Evolutionary conservation across 64 coral and sea anemone species (phyloP), one percentile per base, ranked within the genome.

Genomic region (Dendrophyllia cribrosa): DNA sequence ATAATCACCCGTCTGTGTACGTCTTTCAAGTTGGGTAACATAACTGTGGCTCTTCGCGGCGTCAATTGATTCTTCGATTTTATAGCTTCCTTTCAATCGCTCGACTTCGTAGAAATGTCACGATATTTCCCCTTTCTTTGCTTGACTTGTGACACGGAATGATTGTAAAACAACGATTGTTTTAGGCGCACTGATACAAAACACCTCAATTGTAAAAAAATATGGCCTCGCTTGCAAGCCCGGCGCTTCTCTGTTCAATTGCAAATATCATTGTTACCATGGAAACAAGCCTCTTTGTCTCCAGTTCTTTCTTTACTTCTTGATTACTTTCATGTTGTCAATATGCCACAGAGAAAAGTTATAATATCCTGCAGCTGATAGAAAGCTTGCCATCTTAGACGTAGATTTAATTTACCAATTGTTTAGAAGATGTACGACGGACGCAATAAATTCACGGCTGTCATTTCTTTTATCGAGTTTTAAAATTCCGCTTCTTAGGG

Each of bases 221-320:
- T 84, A 47, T 51, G 7, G 80, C 80, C 80, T 84, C 80, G 80
- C 64, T 67, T 84, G 63, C 15, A 67, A 23, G 80, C 61, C 9
- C 50, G 55, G 11, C 55, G 53, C 50, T 55, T 20, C 13, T 20
- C 45, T 49, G 21, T 49, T 68, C 20, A 65, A 46, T 65, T 34
- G 58, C 59, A n/a, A 62, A 44, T 63, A 50, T 26, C 34, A 34
- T 34, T 2, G 62, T 67, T 67, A 49, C 80, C 80, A 66, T 50
- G 80, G 80, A 4, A 51, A 84, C 80, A 63, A 23, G 6, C 16
- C 13, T 75, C 45, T 26, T 14, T 82, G 59, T 82, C 58, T 9
- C 23, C 13, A 58, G 26, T 22, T 59, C 17, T 49, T 7, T 49
- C 46, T 56, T 56, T 56, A 56, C 12, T 56, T 56, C 53, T 12